Percentiles rank a stretch among this genome's conserved stretches.
These are phyloP conservation scores for Mastigias papua DNA, from an alignment of 30 jellyfish, hydroid and myxozoan genomes.

Conservation along the genomic window DNA sequence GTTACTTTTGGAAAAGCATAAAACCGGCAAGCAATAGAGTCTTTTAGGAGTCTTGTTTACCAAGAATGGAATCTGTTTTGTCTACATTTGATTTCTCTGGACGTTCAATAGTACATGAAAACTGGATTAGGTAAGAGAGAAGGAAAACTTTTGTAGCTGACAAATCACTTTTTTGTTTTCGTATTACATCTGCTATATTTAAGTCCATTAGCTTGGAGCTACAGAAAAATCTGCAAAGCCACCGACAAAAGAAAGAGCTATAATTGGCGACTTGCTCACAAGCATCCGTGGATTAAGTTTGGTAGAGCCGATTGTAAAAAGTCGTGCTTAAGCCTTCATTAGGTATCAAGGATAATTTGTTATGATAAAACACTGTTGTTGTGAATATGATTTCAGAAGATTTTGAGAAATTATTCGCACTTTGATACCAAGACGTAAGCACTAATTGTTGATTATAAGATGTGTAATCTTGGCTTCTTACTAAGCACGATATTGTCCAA, in stretches of 20 bases:
- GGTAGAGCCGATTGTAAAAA: slow-evolving; percentile 52
- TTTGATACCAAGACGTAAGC: slow-evolving; percentile 13
- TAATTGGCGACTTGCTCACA: slow-evolving; percentile 79
- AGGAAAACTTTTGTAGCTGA: slow-evolving; percentile 69
- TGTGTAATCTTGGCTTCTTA: background rate
- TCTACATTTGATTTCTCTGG: slow-evolving; percentile 65
- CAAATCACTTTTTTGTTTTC: slow-evolving; percentile 63
- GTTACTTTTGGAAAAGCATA: slow-evolving; percentile 40
- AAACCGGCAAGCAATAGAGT: slow-evolving; percentile 63
- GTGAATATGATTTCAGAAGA: slow-evolving; percentile 35
- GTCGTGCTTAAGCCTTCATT: slow-evolving; percentile 36
- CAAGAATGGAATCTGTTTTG: slow-evolving; percentile 66
- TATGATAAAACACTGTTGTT: slow-evolving; percentile 14
- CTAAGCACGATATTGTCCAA: slow-evolving; percentile 1
- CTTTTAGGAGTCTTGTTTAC: slow-evolving; percentile 62
- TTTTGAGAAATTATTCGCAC: slow-evolving; percentile 32
- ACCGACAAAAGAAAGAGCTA: slow-evolving; percentile 67
- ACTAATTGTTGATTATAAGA: slow-evolving; percentile 36
- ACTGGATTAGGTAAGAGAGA: slow-evolving; percentile 77
- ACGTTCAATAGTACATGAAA: slow-evolving; percentile 70
- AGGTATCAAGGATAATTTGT: slow-evolving; percentile 40
- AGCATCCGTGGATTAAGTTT: slow-evolving; percentile 38
- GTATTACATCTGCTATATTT: slow-evolving; percentile 56
- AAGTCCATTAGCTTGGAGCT: slow-evolving; percentile 77
- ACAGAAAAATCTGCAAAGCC: slow-evolving; percentile 76